Evolutionary conservation across 2,797 vertebrate species (phyloP).

Genomic region (Malurus leucopterus): DNA sequence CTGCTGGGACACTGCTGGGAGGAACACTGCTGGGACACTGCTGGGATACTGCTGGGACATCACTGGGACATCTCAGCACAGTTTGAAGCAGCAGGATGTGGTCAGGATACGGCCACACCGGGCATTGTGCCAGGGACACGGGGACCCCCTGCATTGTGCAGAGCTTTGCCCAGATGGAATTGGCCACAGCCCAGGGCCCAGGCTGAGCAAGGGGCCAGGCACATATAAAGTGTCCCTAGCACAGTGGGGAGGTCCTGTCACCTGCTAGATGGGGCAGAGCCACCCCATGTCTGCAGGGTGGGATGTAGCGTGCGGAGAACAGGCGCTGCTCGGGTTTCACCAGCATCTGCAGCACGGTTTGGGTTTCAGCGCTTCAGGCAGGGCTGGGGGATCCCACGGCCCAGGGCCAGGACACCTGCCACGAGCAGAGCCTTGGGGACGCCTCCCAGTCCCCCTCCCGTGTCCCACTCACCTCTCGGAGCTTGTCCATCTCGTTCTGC

Average conservation of each 20-base stretch:
- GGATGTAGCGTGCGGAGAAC: not conserved
- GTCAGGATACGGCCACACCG: not conserved
- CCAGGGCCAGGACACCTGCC: not conserved
- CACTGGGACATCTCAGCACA: not conserved
- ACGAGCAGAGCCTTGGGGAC: not conserved
- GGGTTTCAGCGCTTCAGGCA: not conserved
- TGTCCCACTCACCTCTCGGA: constrained; percentile 81
- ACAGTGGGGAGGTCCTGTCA: accelerated
- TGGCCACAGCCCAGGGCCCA: accelerated
- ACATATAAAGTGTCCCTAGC: not conserved
- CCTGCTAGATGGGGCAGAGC: accelerated
- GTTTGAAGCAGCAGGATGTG: not conserved
- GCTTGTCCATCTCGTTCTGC: constrained; percentile 93
- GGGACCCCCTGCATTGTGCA: accelerated
- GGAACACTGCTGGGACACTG: not conserved
- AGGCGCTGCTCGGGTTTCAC: not conserved
- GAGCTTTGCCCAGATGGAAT: not conserved
- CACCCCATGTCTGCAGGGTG: accelerated
- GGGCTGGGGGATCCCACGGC: not conserved
- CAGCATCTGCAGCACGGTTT: constrained; percentile 4
- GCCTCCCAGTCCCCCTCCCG: accelerated
- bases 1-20: not conserved
- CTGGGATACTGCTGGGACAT: not conserved
- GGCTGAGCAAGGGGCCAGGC: not conserved
- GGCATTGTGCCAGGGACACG: not conserved